Evolutionary conservation across 2,888 invertebrate genomes (phyloP).

Genomic region (Eurytoma adleriae): DNA sequence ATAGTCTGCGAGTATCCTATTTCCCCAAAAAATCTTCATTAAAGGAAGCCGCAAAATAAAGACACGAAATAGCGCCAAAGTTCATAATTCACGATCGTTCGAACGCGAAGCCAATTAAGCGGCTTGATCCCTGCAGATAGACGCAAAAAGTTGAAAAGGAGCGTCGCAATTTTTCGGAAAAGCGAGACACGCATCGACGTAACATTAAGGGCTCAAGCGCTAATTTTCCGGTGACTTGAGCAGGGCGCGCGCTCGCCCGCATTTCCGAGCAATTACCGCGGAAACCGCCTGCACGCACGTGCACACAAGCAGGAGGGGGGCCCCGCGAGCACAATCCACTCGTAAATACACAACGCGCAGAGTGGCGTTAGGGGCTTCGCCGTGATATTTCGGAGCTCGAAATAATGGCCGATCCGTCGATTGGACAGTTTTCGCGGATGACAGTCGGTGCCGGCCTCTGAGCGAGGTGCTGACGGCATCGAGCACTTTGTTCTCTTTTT

Average conservation of each 20-base stretch:
- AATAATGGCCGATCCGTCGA: no score
- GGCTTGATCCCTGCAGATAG: not conserved
- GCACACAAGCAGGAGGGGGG: not conserved
- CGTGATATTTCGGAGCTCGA: no score
- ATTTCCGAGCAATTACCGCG: conserved; percentile 38
- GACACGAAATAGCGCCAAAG: no score
- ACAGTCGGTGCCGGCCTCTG: no score
- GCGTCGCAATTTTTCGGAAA: not conserved
- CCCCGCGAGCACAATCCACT: not conserved
- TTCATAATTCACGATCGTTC: not conserved
- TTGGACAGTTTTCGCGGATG: no score
- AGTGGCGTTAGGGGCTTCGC: not conserved
- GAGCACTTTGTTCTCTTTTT: no score
- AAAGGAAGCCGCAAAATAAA: no score
- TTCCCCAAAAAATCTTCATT: no score
- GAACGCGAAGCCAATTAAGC: not conserved
- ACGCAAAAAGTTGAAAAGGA: not conserved
- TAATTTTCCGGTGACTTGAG: conserved; percentile 47
- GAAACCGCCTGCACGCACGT: conserved; percentile 3
- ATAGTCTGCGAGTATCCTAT: no score
- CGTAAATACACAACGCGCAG: not conserved
- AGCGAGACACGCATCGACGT: not conserved
- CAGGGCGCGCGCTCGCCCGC: not conserved
- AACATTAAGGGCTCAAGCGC: conserved; percentile 19
- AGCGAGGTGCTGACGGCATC: no score